Evolutionary conservation across 2,888 invertebrate species (phyloP), one percentile per base, ranked within the genome.

Genomic region (Syrista parreyssii): DNA sequence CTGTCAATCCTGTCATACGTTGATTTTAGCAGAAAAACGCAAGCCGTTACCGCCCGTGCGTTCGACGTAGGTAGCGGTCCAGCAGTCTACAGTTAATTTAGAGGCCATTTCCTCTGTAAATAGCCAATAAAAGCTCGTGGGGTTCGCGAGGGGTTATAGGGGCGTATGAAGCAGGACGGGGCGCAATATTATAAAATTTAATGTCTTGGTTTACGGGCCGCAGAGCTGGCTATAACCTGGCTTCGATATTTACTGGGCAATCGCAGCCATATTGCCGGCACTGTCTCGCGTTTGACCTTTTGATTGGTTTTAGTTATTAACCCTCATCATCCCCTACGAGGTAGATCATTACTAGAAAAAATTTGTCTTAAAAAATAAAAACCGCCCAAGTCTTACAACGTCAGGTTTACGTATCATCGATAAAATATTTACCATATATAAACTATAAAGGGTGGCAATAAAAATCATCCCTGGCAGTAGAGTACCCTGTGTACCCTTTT

Each of bases 141-240:
- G 80, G 84, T 84, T 80, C 81, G 84, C 81, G 80, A 80, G 81
- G 76, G 82, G 76, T 36, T 74, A 79, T 79, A 73, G 76, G 77
- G 35, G 73, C 68, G 73, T 30, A 73, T 77, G 78, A 73, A 80
- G 81, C 84, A 84, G 83, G 86, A 86, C 85, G 84, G 86, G 82
- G 87, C 83, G 90, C 90, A 89, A 91, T 91, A 91, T 91, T 91
- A 91, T 91, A 91, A 91, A 91, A 91, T 91, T 91, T 91, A 91
- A 91, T 91, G 91, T 89, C 90, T 90, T 90, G 90, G 88, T 91
- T 91, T 91, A 91, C 89, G 91, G 90, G 86, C 87, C 85, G 85
- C 88, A 86, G 87, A 89, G 88, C 89, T 84, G 87, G 88, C 88
- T 89, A 88, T 89, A 89, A 88, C 88, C 88, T 87, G 84, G 86